A percentile compares a stretch with the other conserved stretches of the same genome.
phyloP scores from a whole-genome alignment of 1,140 invertebrate genomes.

The Neodiprion pinetum region DNA sequence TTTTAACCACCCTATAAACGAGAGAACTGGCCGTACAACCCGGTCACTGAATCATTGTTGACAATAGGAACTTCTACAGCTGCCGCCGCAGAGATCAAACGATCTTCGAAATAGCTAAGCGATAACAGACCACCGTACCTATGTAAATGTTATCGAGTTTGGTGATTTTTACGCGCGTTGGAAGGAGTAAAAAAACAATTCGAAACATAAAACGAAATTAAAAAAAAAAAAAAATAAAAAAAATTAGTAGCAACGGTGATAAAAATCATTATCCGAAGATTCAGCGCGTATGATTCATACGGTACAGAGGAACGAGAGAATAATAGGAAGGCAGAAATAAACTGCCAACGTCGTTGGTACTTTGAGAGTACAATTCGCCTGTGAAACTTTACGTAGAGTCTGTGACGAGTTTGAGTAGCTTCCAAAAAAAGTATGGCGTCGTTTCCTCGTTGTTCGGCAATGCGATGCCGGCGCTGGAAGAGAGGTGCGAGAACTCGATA shows the following conservation, averaged over 20 bases:
- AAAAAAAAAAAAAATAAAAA: too few relatives aligned
- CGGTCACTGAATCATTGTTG: constrained; percentile 60
- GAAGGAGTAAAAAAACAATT: too few relatives aligned
- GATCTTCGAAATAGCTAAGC: constrained; percentile 20
- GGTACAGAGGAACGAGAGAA: too few relatives aligned
- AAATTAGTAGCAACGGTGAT: too few relatives aligned
- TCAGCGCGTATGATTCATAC: too few relatives aligned
- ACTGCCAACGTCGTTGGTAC: too few relatives aligned
- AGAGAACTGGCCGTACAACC: constrained; percentile 37
- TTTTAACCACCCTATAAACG: constrained; percentile 50
- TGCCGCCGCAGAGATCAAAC: constrained; percentile 32
- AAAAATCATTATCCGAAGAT: too few relatives aligned
- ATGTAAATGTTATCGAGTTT: neutral
- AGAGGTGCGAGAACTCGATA: neutral
- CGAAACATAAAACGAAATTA: too few relatives aligned
- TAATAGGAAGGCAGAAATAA: too few relatives aligned
- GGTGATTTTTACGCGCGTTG: neutral
- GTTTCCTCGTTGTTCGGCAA: neutral
- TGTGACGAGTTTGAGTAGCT: too few relatives aligned
- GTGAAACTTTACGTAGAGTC: too few relatives aligned
- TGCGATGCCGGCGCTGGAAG: neutral
- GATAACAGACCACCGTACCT: constrained; percentile 14
- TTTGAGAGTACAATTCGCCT: too few relatives aligned
- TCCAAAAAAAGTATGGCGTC: neutral
- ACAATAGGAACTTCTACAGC: constrained; percentile 60